Evolutionary conservation across 2,888 invertebrate genomes (phyloP).

Genomic region (Dendrolimus pini): DNA sequence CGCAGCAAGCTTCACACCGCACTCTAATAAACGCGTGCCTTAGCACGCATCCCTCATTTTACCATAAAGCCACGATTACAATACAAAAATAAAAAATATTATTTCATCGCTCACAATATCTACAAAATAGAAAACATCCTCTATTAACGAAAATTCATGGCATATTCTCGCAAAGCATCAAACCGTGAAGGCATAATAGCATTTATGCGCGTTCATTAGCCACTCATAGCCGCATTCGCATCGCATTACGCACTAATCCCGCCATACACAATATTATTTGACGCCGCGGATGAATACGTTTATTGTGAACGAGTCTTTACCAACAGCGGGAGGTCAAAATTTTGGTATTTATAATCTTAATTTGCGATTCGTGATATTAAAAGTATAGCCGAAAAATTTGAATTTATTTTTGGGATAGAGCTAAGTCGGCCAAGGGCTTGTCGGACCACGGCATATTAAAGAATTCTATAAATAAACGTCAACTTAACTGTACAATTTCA

Average conservation of each 20-base stretch:
- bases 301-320: background rate
- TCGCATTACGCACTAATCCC: background rate
- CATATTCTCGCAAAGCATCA: slow-evolving; percentile 26
- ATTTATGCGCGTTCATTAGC: background rate
- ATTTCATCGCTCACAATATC: background rate
- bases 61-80: too few relatives aligned
- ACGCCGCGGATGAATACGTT: background rate
- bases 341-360: background rate
- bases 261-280: background rate
- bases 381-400: too few relatives aligned
- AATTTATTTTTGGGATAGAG: too few relatives aligned
- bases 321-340: slow-evolving; percentile 1
- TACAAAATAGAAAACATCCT: slow-evolving; percentile 16
- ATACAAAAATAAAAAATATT: background rate
- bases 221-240: background rate
- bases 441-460: too few relatives aligned
- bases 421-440: too few relatives aligned
- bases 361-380: background rate
- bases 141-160: slow-evolving; percentile 15
- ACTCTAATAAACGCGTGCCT: too few relatives aligned
- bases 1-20: too few relatives aligned
- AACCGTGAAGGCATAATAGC: slow-evolving; percentile 28
- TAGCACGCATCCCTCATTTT: too few relatives aligned
- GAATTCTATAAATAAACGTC: too few relatives aligned
- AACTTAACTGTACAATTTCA: too few relatives aligned